Conservation (phyloP, 1,140 invertebrate species). For the Conus betulinus region DNA sequence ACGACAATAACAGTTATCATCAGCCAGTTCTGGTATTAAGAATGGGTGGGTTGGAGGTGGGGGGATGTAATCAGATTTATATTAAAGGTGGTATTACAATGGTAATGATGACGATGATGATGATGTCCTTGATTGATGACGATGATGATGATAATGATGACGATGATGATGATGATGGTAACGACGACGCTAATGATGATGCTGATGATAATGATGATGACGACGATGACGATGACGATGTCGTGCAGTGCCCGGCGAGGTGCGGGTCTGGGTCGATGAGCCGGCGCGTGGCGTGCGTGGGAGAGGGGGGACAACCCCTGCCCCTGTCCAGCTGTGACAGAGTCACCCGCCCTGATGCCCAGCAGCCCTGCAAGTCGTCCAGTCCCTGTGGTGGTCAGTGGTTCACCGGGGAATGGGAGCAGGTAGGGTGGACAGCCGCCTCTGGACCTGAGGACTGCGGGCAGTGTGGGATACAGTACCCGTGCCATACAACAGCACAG, state of each 20-base stretch:
- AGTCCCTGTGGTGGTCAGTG: constrained; percentile 53
- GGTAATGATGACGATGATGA: not conserved
- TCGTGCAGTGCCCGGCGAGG: constrained; percentile 45
- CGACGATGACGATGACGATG: not conserved
- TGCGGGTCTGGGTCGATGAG: constrained; percentile 44
- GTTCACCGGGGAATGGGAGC: constrained; percentile 51
- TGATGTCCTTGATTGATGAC: constrained; percentile 4
- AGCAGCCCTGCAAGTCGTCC: constrained; percentile 37
- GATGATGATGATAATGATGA: constrained; percentile 24
- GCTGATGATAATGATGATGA: not conserved
- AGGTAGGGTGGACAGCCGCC: constrained; percentile 32
- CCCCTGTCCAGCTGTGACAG: constrained; percentile 44
- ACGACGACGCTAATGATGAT: not conserved
- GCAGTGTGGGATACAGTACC: no score
- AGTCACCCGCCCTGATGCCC: constrained; percentile 16
- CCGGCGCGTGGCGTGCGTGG: constrained; percentile 44
- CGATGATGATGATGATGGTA: constrained; percentile 16
- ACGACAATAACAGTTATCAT: no score
- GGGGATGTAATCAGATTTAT: not conserved
- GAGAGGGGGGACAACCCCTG: constrained; percentile 35
- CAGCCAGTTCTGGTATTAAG: no score
- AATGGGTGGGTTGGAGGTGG: no score
- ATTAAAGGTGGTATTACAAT: not conserved
- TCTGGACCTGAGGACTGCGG: no score
- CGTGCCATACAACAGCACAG: no score